Base-by-base conservation (phyloP, 2,797 vertebrate species). In the Characodon lateralis region DNA sequence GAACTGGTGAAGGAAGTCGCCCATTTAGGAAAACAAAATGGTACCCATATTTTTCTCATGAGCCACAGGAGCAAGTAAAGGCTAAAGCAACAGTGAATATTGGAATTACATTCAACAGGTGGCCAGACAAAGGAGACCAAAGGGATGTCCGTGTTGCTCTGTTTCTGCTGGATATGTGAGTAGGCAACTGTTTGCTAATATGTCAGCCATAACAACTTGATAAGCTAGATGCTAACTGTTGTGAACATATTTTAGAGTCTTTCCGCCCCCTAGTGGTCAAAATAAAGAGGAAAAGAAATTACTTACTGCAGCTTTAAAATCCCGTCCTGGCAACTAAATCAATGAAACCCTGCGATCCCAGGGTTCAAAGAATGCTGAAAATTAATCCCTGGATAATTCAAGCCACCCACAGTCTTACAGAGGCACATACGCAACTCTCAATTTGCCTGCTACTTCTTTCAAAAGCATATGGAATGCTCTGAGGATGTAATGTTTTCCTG, bases 131-230 rank as follows among this genome's bases (percentile, higher is more conserved):
- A 93, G 93, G 93, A 94, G 93, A 94, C 93, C 84, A 86, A 91
- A 93, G 92, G 88, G 93, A 94, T 93, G 89, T 93, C 89, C 93
- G 93, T 92, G 93, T 94, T 93, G 93, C 92, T 94, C 92, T 94
- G 87, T 94, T 94, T 94, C 93, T 94, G 83, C 92, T 94, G 93
- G 93, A 94, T 94, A 86, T 93, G 93, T 94, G 93, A 94, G 93
- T 94, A 94, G 92, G 92, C 91, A 90, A 92, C 89, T 89, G 93
- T 93, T 94, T 94, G 93, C 89, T 93, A 92, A 93, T 89, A 83
- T 89, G 92, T 91, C 90, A 93, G 91, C 89, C 92, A 90, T 91
- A 91, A 90, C 86, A 79, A 92, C 89, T 78, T 89, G 86, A 93
- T 92, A 89, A 94, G 92, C 85, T 89, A 92, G 89, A 77, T 88